Evolutionary conservation across 2,888 invertebrate species (phyloP), one percentile per base, ranked within the genome.

Genomic region (Beris chalybata): DNA sequence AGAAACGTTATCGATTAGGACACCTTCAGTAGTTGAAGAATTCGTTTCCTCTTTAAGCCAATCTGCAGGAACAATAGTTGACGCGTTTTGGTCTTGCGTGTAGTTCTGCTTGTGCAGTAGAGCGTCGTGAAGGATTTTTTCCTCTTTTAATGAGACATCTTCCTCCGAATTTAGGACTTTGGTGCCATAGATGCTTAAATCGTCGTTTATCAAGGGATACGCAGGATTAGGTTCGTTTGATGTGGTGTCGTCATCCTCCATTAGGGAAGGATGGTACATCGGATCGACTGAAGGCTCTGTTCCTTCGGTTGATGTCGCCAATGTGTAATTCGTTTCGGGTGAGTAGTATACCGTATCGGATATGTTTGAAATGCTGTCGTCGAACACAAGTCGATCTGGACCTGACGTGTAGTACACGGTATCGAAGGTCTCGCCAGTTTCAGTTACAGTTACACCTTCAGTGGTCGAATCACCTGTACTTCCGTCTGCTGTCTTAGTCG

Each of bases 131-230:
- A 63, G 57, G 6, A 56, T 59, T 64, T 67, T 69, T 32, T 66
- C 65, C 1, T 69, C 67, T 13, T 54, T 64, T 13, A 54, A 52
- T 6, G 55, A 55, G 2, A 71, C 72, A 12, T 72, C 67, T 58
- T 76, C 74, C 65, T 71, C 74, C 4, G 32, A 50, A 12, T 13
- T 38, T 15, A 12, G 43, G 7, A 61, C 61, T 11, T 61, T 50
- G 9, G 61, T 44, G 15, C 50, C 72, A n/a, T 71, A 70, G 52
- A 70, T 70, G 67, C 80, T 82, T 73, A 84, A 82, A 64, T 84
- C 81, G 67, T 84, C 84, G 5, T 82, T 84, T 4, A 84, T 75
- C 1, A 82, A 82, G 2, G 84, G 84, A 75, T 84, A 84, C 4
- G 83, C 84, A 0, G 84, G 84, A 76, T 84, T 84, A 1, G 74